phyloP scores from a whole-genome alignment of 23 tunicate species.

The Styela clava region DNA sequence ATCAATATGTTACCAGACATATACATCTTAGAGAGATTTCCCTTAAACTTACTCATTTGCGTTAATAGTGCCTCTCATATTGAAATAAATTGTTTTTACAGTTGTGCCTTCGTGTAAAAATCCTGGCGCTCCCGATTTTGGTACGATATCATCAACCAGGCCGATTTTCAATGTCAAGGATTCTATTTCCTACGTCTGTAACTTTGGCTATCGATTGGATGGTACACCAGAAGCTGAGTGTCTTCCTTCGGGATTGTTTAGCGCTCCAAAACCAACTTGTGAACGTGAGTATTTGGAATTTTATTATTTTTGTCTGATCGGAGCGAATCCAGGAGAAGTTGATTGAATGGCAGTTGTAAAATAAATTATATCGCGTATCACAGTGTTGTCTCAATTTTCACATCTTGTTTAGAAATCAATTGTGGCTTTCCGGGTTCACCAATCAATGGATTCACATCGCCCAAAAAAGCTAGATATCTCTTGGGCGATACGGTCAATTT shows the following conservation, averaged over 20 bases:
- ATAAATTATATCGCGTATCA: no score
- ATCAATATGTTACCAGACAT: no score
- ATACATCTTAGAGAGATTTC: no score
- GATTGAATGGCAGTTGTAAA: no score
- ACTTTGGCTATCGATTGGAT: constrained; percentile 20
- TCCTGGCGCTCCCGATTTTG: constrained; percentile 12
- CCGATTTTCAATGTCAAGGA: constrained; percentile 13
- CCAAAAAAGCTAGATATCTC: neutral
- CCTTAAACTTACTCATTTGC: no score
- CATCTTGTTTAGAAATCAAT: constrained; percentile 13
- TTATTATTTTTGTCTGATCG: neutral
- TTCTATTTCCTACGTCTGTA: constrained; percentile 21
- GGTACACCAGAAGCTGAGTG: constrained; percentile 26
- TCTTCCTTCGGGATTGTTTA: constrained; percentile 6
- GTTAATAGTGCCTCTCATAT: no score
- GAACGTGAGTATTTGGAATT: constrained; percentile 14
- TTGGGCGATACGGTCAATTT: constrained; percentile 12
- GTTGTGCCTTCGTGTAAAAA: constrained; percentile 11
- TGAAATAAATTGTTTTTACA: neutral
- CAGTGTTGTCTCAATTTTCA: no score
- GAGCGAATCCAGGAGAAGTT: no score
- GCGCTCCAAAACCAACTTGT: constrained; percentile 28
- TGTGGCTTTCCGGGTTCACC: constrained; percentile 15
- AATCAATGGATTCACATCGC: neutral
- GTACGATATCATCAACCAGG: constrained; percentile 20